These are phyloP conservation scores for Lagopus leucura DNA, from an alignment of 2,113 vertebrate genomes.

Conservation along the genomic window DNA sequence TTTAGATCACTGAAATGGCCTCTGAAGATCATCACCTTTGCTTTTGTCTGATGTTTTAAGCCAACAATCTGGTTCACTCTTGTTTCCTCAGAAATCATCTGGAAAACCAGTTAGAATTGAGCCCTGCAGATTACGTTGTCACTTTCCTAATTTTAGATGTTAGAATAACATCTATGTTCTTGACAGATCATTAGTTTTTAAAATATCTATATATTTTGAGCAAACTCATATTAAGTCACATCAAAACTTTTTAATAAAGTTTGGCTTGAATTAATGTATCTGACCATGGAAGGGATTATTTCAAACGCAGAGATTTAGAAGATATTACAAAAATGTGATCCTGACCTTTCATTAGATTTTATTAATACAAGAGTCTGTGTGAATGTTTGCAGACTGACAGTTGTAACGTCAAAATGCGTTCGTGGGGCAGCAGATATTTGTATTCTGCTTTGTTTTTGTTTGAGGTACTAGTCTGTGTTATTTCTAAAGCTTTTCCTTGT, in stretches of 20 bases:
- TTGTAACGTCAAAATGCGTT: slow-evolving; percentile 20
- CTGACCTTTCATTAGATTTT: slow-evolving; percentile 69
- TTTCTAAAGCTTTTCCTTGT: slow-evolving; percentile 49
- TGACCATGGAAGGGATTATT: slow-evolving; percentile 60
- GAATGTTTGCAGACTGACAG: slow-evolving; percentile 15
- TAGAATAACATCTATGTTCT: slow-evolving; percentile 37
- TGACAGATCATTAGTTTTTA: slow-evolving; percentile 68
- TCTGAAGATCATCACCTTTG: not conserved
- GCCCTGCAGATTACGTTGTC: not conserved
- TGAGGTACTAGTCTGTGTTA: slow-evolving; percentile 3
- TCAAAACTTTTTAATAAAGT: slow-evolving; percentile 62
- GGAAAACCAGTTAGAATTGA: not conserved
- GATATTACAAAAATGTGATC: slow-evolving; percentile 69
- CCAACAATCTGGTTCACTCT: not conserved
- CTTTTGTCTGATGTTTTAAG: slow-evolving; percentile 25
- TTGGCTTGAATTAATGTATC: slow-evolving; percentile 58
- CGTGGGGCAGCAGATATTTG: slow-evolving; percentile 29
- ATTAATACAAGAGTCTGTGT: slow-evolving; percentile 24
- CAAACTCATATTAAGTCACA: slow-evolving; percentile 41
- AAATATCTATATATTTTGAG: slow-evolving; percentile 63
- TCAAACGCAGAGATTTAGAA: slow-evolving; percentile 67
- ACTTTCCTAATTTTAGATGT: slow-evolving; percentile 68
- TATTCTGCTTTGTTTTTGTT: slow-evolving; percentile 48
- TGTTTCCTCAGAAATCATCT: not conserved
- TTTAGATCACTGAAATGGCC: not conserved